phyloP scores from a whole-genome alignment of 1,140 invertebrate genomes.

The Macrosteles quadrilineatus region DNA sequence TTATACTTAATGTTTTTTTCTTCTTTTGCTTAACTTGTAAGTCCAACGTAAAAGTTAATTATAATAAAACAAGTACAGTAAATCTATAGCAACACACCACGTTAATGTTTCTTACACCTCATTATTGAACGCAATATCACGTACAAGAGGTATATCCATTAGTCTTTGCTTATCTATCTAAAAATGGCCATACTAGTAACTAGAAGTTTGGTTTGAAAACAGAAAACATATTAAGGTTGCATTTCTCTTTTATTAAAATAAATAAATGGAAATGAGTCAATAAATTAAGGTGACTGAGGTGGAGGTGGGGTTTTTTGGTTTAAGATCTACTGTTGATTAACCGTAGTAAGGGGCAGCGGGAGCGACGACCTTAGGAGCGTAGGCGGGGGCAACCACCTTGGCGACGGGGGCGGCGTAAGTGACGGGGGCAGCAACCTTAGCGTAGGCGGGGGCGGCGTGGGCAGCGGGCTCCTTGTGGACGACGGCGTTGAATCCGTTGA shows the following conservation, averaged over 20 bases:
- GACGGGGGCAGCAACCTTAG: conserved; percentile 38
- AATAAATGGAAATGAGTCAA: conserved; percentile 1
- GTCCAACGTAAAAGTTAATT: too few relatives aligned
- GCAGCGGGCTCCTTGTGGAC: conserved; percentile 30
- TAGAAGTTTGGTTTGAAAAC: not conserved
- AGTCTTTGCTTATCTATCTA: too few relatives aligned
- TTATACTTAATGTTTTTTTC: too few relatives aligned
- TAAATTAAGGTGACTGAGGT: conserved; percentile 7
- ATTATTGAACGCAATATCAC: too few relatives aligned
- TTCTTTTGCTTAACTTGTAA: too few relatives aligned
- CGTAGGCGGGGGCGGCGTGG: conserved; percentile 47
- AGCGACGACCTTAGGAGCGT: conserved; percentile 38
- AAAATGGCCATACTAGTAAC: too few relatives aligned
- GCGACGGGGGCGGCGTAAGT: conserved; percentile 39
- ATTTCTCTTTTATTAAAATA: not conserved
- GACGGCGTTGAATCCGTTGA: conserved; percentile 39
- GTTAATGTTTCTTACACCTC: too few relatives aligned
- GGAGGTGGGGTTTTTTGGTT: not conserved
- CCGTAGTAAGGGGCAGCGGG: conserved; percentile 39
- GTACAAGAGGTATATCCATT: too few relatives aligned
- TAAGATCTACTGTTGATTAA: conserved; percentile 32
- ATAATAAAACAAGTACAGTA: too few relatives aligned
- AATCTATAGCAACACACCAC: too few relatives aligned
- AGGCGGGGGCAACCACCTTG: conserved; percentile 41
- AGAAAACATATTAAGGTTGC: not conserved